Base-by-base conservation (phyloP, 2,113 vertebrate genomes). In the Myrmecophaga tridactyla region DNA sequence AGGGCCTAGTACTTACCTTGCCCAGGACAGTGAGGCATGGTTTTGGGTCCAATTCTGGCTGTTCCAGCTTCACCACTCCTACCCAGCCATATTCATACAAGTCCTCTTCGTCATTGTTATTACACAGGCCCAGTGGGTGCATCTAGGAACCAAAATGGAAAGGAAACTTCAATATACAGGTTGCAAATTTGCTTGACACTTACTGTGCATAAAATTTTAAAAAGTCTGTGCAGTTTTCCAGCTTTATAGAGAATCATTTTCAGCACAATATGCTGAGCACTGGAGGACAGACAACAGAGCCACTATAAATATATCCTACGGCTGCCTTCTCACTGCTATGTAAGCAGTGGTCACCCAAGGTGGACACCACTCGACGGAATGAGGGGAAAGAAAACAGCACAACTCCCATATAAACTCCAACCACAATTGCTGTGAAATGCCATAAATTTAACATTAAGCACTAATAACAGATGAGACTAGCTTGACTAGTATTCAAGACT, bases 31-130 rank as follows among this genome's bases (percentile, higher is more conserved):
- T 99, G 94, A 99, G 99, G 39, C 99, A 99, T n/a, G 99, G 99
- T 95, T 99, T 99, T 0, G 99, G 99, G 97, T 99, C 99, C 98
- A 99, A 48, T 96, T 99, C 99, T 0, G 99, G 99, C 97, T 99
- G 99, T 96, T 99, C 99, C 97, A 99, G 98, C 97, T 99, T 99
- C 97, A 99, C 99, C 98, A 99, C 99, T n/a, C 99, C 99, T n/a
- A 99, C 99, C 99, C 99, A 99, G 97, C 99, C 99, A 0, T 99
- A 99, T 92, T 99, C 99, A 27, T 99, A 99, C 3, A 99, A 98
- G 96, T 99, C 99, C 96, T 99, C 99, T 91, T 99, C 99, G 18
- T 99, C 99, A 7, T 99, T 99, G 97, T 99, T 99, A 90, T 99
- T 99, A 98, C 99, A 99, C 70, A 99, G 98, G 97, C 99, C 99